Conservation (phyloP, 2,797 vertebrate species). For the Rhabdophis nuchalis region DNA sequence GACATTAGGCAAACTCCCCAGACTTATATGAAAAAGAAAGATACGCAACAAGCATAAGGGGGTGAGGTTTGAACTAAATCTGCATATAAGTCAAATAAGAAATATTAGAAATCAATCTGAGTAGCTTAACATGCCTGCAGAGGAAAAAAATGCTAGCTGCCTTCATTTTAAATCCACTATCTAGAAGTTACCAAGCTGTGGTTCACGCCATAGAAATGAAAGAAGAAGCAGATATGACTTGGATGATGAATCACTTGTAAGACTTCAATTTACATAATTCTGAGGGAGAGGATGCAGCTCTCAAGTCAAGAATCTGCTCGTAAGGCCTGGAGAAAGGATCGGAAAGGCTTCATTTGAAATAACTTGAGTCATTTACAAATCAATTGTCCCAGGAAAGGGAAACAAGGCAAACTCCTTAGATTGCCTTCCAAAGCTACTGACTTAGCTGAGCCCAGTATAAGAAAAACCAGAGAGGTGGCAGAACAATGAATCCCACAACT, state of each 20-base stretch:
- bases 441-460: background rate
- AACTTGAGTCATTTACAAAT: background rate
- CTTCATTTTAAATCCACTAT: background rate
- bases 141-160: background rate
- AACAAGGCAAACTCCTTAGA: background rate
- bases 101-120: background rate
- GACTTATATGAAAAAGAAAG: background rate
- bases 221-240: background rate
- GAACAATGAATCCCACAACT: background rate
- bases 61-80: background rate
- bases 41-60: background rate
- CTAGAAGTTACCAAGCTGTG: background rate
- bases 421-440: background rate
- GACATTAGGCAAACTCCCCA: background rate
- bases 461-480: background rate
- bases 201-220: background rate
- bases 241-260: background rate
- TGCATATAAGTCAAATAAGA: background rate
- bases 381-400: background rate
- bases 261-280: background rate
- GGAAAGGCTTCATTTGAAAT: background rate
- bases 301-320: background rate
- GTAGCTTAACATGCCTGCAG: background rate
- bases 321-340: background rate
- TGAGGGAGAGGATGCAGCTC: background rate